Percentiles rank a stretch among this genome's conserved stretches.
Evolutionary conservation across 2,888 invertebrate genomes (phyloP).

Genomic region (Allacma fusca): DNA sequence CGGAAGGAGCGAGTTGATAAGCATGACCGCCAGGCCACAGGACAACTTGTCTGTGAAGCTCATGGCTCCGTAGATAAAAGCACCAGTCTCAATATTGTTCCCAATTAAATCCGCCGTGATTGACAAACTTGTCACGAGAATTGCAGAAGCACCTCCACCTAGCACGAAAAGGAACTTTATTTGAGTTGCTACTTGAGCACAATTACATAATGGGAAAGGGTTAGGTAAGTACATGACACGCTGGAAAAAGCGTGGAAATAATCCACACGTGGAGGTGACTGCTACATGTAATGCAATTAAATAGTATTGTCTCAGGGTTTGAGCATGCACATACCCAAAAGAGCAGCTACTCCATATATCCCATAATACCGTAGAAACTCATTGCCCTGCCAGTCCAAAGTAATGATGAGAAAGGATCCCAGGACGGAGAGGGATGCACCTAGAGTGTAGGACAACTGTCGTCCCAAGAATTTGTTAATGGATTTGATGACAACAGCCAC

Average conservation of each 20-base stretch:
- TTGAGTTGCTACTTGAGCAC: too few species aligned
- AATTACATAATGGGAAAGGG: too few species aligned
- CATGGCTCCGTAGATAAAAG: constrained; percentile 90
- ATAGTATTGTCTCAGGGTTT: too few species aligned
- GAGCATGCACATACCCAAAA: constrained; percentile 72
- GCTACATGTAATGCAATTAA: constrained; percentile 24
- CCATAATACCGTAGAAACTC: constrained; percentile 66
- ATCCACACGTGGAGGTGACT: too few species aligned
- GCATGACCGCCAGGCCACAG: constrained; percentile 82
- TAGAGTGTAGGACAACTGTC: constrained; percentile 74
- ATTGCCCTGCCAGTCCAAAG: constrained; percentile 66
- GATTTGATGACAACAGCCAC: constrained; percentile 77
- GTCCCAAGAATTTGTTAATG: constrained; percentile 72
- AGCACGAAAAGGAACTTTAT: too few species aligned
- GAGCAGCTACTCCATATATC: constrained; percentile 76
- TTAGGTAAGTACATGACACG: too few species aligned
- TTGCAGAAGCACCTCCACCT: constrained; percentile 83
- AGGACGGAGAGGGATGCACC: constrained; percentile 73
- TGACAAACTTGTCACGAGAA: constrained; percentile 86
- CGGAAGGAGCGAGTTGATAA: constrained; percentile 56
- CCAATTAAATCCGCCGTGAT: constrained; percentile 90
- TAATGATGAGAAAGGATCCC: constrained; percentile 77
- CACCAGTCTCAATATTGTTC: constrained; percentile 83
- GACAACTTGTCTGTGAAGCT: constrained; percentile 92
- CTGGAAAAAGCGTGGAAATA: constrained; percentile 11